Percentiles rank a stretch among this genome's conserved stretches.
Conservation (phyloP, 2,888 invertebrate genomes). For the Mesorhabditis spiculigera region DNA sequence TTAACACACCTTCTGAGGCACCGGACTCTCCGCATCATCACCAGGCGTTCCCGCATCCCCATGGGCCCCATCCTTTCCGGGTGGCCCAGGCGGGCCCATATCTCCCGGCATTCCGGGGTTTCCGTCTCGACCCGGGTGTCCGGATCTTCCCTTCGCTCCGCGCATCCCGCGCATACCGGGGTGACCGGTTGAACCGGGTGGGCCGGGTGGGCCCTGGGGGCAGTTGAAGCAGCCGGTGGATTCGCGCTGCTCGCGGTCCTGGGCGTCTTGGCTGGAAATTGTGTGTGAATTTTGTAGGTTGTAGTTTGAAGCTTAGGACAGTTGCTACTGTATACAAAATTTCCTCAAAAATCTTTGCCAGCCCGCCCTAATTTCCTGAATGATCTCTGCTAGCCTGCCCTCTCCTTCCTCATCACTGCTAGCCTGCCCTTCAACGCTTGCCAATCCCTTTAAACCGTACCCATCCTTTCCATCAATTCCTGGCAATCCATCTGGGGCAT, state of each 20-base stretch:
- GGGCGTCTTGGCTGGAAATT: neutral
- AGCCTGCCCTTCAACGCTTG: neutral
- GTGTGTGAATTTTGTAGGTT: neutral
- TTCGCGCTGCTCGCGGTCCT: neutral
- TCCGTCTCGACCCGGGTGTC: constrained; percentile 3
- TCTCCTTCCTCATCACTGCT: no score
- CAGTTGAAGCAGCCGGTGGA: neutral
- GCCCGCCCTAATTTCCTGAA: no score
- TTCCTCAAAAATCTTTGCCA: no score
- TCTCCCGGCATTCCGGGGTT: neutral
- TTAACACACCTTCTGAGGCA: neutral
- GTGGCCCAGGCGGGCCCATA: constrained; percentile 4
- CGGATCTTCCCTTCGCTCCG: neutral
- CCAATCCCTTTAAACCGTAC: neutral
- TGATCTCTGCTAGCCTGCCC: no score
- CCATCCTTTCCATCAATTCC: constrained; percentile 7
- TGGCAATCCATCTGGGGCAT: neutral
- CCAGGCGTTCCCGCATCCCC: neutral
- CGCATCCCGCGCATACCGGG: constrained; percentile 7
- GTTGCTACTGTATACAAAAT: no score
- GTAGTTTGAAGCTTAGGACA: neutral
- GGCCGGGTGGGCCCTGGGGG: constrained; percentile 9
- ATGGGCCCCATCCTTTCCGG: neutral
- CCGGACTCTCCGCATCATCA: neutral
- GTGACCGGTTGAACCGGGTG: neutral